A percentile compares a stretch with the other conserved stretches of the same genome.
Evolutionary conservation across 2,797 vertebrate genomes (phyloP).

Genomic region (Crossoptilon crossoptilon): DNA sequence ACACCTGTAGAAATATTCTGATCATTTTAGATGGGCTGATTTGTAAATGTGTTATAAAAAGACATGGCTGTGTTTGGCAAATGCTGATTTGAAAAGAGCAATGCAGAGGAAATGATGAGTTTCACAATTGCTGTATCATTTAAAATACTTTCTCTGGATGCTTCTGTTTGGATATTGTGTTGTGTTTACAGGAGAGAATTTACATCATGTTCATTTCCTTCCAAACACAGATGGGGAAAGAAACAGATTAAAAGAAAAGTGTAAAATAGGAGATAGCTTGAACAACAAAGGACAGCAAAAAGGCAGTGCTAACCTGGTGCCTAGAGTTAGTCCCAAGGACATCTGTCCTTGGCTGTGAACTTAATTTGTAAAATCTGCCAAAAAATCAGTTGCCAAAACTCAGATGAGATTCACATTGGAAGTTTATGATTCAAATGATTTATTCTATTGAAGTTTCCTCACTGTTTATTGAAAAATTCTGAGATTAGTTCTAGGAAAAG

Average conservation of each 20-base stretch:
- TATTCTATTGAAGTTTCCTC: conserved; percentile 1
- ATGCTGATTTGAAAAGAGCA: not conserved
- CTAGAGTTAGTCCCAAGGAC: not conserved
- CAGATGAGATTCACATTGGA: conserved; percentile 8
- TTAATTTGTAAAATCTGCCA: conserved; percentile 32
- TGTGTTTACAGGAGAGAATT: not conserved
- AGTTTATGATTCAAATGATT: conserved; percentile 9
- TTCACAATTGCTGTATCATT: not conserved
- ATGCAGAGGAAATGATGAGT: not conserved
- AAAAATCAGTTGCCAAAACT: conserved; percentile 30
- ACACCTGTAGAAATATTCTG: not conserved
- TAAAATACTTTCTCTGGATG: not conserved
- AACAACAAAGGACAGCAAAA: conserved; percentile 26
- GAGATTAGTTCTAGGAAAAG: conserved; percentile 5
- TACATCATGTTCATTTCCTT: not conserved
- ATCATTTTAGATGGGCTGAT: not conserved
- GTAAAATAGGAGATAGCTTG: not conserved
- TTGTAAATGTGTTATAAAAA: not conserved
- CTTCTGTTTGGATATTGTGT: not conserved
- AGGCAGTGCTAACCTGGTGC: not conserved
- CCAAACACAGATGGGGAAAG: not conserved
- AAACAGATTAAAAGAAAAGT: conserved; percentile 12
- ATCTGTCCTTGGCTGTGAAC: not conserved
- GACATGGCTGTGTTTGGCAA: not conserved
- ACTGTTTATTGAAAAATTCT: conserved; percentile 28